These are phyloP conservation scores for Philopotamus ludificatus DNA, from an alignment of 1,140 invertebrate genomes.

Conservation along the genomic window DNA sequence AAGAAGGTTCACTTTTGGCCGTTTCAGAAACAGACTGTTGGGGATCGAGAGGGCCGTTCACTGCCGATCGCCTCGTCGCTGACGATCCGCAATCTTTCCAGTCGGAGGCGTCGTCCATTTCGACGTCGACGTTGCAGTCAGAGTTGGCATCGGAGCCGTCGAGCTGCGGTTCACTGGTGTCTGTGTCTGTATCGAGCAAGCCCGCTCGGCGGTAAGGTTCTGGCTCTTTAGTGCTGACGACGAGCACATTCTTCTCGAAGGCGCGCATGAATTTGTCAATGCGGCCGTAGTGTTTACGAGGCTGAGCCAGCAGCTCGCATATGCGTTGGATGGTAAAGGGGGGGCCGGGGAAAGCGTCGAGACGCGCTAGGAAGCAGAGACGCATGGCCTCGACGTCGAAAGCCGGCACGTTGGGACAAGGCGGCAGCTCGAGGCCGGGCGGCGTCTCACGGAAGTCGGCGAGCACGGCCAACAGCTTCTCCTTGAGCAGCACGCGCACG, in stretches of 20 bases:
- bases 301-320: slow-evolving; percentile 87
- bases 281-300: slow-evolving; percentile 90
- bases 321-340: slow-evolving; percentile 96
- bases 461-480: slow-evolving; percentile 84
- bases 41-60: not conserved
- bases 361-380: slow-evolving; percentile 75
- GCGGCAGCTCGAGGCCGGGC: slow-evolving; percentile 70
- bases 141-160: slow-evolving; percentile 60
- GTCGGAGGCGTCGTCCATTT: slow-evolving; percentile 64
- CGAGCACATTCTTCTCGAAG: slow-evolving; percentile 90
- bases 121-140: slow-evolving; percentile 67
- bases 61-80: slow-evolving; percentile 7
- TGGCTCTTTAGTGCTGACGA: slow-evolving; percentile 93
- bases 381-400: slow-evolving; percentile 91
- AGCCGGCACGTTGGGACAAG: slow-evolving; percentile 85
- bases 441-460: slow-evolving; percentile 81
- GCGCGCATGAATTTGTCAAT: slow-evolving; percentile 96
- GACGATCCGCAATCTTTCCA: slow-evolving; percentile 53
- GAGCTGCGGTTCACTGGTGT: slow-evolving; percentile 59
- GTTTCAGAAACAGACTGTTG: not conserved
- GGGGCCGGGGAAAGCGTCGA: slow-evolving; percentile 83
- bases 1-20: slow-evolving; percentile 13
- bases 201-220: slow-evolving; percentile 60
- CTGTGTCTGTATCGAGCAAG: slow-evolving; percentile 62
- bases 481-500: slow-evolving; percentile 82